These are phyloP conservation scores for Thunnus maccoyii DNA, from an alignment of 2,113 vertebrate genomes.

Conservation along the genomic window DNA sequence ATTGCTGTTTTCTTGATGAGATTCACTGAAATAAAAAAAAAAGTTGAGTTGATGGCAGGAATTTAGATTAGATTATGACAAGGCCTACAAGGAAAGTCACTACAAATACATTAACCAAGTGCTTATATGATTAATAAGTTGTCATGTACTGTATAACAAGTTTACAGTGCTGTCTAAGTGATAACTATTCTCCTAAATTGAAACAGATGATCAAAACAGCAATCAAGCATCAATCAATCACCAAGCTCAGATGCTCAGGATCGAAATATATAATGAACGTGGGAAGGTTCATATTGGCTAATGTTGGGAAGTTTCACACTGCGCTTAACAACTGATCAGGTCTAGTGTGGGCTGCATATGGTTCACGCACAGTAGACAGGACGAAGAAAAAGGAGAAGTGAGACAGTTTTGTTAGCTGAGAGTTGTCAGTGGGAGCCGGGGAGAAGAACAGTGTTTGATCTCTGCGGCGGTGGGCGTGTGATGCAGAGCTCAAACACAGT, in stretches of 20 bases:
- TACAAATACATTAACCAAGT: neutral
- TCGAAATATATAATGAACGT: slow-evolving; percentile 39
- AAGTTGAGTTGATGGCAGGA: slow-evolving; percentile 4
- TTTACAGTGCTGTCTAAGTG: neutral
- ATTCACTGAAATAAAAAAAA: slow-evolving; percentile 22
- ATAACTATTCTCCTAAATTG: neutral
- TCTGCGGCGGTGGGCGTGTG: slow-evolving; percentile 62
- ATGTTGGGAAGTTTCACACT: slow-evolving; percentile 40
- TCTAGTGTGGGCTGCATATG: slow-evolving; percentile 25
- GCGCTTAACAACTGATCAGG: slow-evolving; percentile 35
- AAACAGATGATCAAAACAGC: slow-evolving; percentile 3
- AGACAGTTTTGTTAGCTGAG: slow-evolving; percentile 64
- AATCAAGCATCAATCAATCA: slow-evolving; percentile 24
- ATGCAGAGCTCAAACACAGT: slow-evolving; percentile 78
- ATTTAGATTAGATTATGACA: slow-evolving; percentile 22
- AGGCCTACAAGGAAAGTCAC: neutral
- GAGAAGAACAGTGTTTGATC: slow-evolving; percentile 72
- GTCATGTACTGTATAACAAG: neutral
- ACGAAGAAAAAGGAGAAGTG: slow-evolving; percentile 48
- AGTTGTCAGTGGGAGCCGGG: slow-evolving; percentile 58
- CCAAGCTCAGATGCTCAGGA: slow-evolving; percentile 28
- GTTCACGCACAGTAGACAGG: slow-evolving; percentile 26
- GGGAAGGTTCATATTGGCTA: slow-evolving; percentile 43
- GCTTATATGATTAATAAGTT: neutral
- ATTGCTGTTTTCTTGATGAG: slow-evolving; percentile 44